phyloP scores from a whole-genome alignment of 2,888 invertebrate genomes.

The Dendrolimus houi region DNA sequence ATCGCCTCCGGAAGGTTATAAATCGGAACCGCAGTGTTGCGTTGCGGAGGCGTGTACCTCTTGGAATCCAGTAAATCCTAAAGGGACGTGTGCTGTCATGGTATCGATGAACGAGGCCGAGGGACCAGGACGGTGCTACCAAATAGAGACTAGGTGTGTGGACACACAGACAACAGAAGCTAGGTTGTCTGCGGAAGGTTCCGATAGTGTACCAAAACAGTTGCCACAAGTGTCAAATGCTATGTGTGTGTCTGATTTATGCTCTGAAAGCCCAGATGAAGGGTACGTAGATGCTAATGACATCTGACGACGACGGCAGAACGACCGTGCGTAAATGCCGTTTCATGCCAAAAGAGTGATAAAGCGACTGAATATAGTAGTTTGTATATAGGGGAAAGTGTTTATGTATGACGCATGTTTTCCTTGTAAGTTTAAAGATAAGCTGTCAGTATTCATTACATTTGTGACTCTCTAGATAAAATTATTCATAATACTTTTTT shows the following conservation, averaged over 20 bases:
- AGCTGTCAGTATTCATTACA: background rate
- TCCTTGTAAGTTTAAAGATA: background rate
- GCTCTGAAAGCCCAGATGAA: conserved; percentile 90
- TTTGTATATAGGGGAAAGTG: conserved; percentile 37
- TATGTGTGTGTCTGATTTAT: conserved; percentile 70
- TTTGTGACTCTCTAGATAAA: background rate
- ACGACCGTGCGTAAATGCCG: conserved; percentile 61
- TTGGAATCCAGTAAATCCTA: conserved; percentile 52
- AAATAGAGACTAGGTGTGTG: conserved; percentile 77
- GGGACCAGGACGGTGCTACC: conserved; percentile 65
- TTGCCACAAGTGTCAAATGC: conserved; percentile 62
- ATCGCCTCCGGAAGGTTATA: conserved; percentile 83
- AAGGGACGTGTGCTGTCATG: conserved; percentile 72
- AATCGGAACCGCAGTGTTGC: conserved; percentile 75
- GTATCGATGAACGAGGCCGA: conserved; percentile 62
- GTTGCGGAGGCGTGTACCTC: conserved; percentile 60
- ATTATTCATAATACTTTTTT: no score
- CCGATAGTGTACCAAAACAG: conserved; percentile 56
- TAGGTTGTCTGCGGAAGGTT: conserved; percentile 54
- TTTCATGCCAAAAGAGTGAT: conserved; percentile 67
- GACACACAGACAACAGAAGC: conserved; percentile 78
- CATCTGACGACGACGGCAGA: conserved; percentile 78
- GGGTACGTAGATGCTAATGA: conserved; percentile 89
- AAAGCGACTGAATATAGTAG: conserved; percentile 72
- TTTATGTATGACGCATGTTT: background rate